Evolutionary conservation across 2,797 vertebrate species (phyloP).

Genomic region (Myripristis jacobus): DNA sequence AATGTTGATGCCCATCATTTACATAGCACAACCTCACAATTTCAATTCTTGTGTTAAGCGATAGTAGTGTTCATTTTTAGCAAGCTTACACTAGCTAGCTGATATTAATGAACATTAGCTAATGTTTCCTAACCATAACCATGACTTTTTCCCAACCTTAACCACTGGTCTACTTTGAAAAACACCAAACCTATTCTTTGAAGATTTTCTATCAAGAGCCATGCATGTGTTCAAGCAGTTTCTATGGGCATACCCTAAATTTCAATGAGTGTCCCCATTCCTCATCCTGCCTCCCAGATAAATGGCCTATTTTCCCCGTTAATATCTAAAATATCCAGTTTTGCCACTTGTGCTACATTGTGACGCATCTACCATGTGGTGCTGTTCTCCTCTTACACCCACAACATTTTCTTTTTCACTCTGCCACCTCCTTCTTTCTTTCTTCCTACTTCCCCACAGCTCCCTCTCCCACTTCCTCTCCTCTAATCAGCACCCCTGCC

Average conservation of each 20-base stretch:
- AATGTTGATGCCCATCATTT: too few species aligned
- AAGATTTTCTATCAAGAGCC: too few species aligned
- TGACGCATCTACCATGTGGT: constrained; percentile 4
- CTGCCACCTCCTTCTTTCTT: constrained; percentile 12
- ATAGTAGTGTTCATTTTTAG: too few species aligned
- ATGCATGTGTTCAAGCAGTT: too few species aligned
- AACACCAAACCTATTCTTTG: too few species aligned
- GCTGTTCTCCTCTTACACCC: constrained; percentile 18
- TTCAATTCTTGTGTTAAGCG: too few species aligned
- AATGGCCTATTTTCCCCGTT: not conserved
- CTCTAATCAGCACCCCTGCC: constrained; percentile 62
- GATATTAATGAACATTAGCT: too few species aligned
- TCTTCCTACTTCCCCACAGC: constrained; percentile 10
- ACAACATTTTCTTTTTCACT: constrained; percentile 27
- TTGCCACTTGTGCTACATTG: constrained; percentile 2
- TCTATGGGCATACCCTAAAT: not conserved
- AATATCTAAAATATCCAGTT: not conserved
- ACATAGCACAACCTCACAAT: too few species aligned
- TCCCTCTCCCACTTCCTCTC: constrained; percentile 16
- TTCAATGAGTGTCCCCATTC: not conserved
- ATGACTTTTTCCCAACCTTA: too few species aligned
- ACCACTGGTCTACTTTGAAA: too few species aligned
- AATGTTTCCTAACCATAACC: too few species aligned
- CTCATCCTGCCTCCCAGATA: not conserved
- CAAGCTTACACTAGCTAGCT: too few species aligned